A percentile compares a stretch with the other conserved stretches of the same genome.
Conservation (phyloP, 1,140 invertebrate genomes). For the Portunus trituberculatus region DNA sequence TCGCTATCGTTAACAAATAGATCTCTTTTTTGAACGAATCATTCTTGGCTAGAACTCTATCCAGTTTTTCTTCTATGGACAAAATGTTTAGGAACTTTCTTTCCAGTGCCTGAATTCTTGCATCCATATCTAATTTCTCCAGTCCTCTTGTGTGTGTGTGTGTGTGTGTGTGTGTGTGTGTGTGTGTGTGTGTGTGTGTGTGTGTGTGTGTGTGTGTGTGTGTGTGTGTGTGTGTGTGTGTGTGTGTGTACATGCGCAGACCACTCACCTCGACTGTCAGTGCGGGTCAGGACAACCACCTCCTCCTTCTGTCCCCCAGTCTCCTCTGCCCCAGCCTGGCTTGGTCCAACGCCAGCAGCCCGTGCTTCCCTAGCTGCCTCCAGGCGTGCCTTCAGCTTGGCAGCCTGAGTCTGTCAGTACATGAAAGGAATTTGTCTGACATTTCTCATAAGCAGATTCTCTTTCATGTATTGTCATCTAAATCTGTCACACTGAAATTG, state of each 20-base stretch:
- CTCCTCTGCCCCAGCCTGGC: neutral
- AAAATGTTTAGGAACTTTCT: no score
- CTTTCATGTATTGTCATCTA: no score
- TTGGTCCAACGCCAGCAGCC: neutral
- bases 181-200: neutral
- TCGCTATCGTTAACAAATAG: no score
- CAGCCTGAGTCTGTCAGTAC: constrained; percentile 81
- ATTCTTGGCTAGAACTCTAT: no score
- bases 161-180: no score
- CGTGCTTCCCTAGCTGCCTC: constrained; percentile 84
- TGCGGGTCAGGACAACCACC: constrained; percentile 51
- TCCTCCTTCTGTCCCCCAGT: constrained; percentile 26
- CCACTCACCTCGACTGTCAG: constrained; percentile 30
- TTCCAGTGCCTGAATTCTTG: no score
- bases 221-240: neutral
- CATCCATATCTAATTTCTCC: no score
- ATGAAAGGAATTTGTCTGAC: neutral
- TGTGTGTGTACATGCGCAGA: neutral
- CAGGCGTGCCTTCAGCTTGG: constrained; percentile 88
- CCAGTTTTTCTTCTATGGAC: no score
- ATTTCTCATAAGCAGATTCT: no score
- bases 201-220: neutral
- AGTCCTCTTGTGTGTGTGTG: no score
- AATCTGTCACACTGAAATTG: no score
- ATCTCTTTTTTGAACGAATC: no score